These are phyloP conservation scores for Chiroxiphia lanceolata DNA, from an alignment of 2,797 vertebrate species.

Conservation along the genomic window DNA sequence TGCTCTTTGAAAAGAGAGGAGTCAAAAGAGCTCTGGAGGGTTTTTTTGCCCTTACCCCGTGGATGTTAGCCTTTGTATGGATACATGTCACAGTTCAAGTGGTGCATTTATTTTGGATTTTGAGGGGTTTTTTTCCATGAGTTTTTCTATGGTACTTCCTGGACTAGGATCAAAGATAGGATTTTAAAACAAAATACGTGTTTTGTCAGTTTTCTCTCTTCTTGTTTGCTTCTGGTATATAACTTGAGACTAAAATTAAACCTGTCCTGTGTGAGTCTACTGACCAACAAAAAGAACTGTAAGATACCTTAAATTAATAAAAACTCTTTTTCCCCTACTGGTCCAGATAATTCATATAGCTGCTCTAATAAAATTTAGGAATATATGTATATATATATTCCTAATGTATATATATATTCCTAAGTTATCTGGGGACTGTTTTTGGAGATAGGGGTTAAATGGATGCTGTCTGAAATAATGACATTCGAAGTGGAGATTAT, in stretches of 20 bases:
- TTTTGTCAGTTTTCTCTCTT: not conserved
- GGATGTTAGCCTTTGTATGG: not conserved
- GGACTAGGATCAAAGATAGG: not conserved
- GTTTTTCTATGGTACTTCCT: not conserved
- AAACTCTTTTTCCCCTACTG: not conserved
- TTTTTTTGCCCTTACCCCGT: rapidly evolving
- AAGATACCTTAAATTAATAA: not conserved
- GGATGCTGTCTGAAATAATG: not conserved
- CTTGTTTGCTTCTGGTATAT: not conserved
- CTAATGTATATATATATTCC: not conserved
- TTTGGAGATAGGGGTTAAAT: not conserved
- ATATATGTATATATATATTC: not conserved
- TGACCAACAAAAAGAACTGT: not conserved
- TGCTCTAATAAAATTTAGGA: not conserved
- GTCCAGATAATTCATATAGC: not conserved
- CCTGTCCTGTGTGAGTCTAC: rapidly evolving
- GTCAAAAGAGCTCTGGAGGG: not conserved
- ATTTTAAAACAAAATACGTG: not conserved
- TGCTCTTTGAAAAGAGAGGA: not conserved
- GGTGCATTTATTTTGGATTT: not conserved
- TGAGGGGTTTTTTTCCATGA: rapidly evolving
- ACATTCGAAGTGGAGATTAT: not conserved
- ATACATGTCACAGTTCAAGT: not conserved
- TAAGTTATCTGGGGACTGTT: not conserved
- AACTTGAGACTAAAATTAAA: not conserved